Evolutionary conservation across 2,113 vertebrate species (phyloP).

Genomic region (Solenodon paradoxus): DNA sequence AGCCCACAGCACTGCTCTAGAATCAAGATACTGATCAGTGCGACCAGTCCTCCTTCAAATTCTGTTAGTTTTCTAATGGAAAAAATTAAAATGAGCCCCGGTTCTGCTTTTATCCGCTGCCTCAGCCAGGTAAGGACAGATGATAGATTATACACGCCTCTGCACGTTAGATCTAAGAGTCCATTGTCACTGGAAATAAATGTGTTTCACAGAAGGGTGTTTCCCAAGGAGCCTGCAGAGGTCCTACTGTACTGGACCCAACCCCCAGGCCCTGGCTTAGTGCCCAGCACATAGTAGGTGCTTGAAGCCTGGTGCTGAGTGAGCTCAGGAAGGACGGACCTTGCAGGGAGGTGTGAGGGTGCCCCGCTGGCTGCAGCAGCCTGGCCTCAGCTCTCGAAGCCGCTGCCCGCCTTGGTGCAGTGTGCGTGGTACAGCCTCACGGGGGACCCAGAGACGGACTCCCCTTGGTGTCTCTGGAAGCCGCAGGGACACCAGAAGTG

Average conservation of each 20-base stretch:
- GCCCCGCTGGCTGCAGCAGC: background rate
- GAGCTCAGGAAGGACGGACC: background rate
- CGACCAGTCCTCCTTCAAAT: too few relatives aligned
- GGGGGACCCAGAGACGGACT: fast-evolving
- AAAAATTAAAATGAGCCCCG: background rate
- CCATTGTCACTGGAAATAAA: background rate
- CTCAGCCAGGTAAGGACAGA: background rate
- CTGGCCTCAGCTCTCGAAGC: background rate
- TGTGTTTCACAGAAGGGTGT: fast-evolving
- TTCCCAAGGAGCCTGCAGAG: fast-evolving
- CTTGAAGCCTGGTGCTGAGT: background rate
- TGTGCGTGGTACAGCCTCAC: background rate
- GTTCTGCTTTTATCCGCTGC: background rate
- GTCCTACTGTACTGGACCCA: background rate
- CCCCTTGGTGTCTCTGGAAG: background rate
- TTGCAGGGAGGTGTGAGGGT: background rate
- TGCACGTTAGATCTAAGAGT: background rate
- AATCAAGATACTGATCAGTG: background rate
- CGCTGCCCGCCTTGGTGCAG: background rate
- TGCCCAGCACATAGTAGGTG: fast-evolving
- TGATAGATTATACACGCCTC: background rate
- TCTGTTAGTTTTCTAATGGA: background rate
- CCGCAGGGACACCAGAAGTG: background rate
- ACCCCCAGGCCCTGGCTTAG: background rate
- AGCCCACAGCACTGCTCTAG: too few relatives aligned